Conservation (phyloP, 1,140 invertebrate species). For the Sesamia nonagrioides region DNA sequence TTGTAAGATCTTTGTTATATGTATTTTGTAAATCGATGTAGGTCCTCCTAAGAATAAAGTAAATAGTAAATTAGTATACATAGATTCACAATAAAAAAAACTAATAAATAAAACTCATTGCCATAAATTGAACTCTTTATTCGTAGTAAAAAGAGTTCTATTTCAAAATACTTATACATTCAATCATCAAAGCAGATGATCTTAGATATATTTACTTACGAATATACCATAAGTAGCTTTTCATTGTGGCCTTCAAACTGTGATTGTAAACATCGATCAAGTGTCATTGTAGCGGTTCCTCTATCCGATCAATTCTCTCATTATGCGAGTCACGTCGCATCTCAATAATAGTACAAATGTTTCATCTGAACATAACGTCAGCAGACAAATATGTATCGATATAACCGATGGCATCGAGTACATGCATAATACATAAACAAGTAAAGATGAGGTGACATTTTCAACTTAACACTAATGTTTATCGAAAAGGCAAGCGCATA, state of each 20-base stretch:
- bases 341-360: conserved; percentile 48
- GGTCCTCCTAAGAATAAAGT: neutral
- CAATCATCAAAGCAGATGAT: neutral
- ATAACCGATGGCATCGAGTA: conserved; percentile 1
- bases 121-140: no score
- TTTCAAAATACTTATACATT: neutral
- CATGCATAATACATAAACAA: conserved; percentile 6
- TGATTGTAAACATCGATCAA: conserved; percentile 70
- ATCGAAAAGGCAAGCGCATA: conserved; percentile 16
- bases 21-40: neutral
- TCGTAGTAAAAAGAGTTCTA: neutral
- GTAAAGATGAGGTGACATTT: neutral
- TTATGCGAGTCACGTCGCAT: conserved; percentile 63
- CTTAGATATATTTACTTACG: neutral
- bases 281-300: conserved; percentile 70
- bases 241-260: conserved; percentile 53
- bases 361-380: conserved; percentile 21
- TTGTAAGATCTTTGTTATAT: neutral
- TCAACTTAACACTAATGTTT: conserved; percentile 1
- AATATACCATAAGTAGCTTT: neutral
- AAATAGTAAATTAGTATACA: no score
- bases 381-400: conserved; percentile 19
- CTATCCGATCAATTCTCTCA: conserved; percentile 63
- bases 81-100: no score
- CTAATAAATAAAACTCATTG: no score